These are phyloP conservation scores for Centropus unirufus DNA, from an alignment of 2,113 vertebrate species.

Conservation along the genomic window DNA sequence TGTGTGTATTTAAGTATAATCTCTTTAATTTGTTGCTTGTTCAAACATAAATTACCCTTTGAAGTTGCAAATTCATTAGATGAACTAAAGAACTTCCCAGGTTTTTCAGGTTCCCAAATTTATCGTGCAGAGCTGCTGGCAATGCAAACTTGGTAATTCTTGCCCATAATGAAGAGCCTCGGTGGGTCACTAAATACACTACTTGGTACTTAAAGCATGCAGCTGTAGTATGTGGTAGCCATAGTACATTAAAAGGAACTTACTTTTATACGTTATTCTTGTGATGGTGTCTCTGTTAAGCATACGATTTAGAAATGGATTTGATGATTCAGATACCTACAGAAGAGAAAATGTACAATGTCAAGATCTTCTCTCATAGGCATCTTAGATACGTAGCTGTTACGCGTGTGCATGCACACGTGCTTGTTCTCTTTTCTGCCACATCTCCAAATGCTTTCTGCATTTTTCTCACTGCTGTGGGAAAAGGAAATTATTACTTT, in stretches of 20 bases:
- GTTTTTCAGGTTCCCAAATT: neutral
- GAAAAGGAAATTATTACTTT: neutral
- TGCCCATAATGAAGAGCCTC: neutral
- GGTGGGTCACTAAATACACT: neutral
- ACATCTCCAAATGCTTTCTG: neutral
- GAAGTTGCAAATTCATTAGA: neutral
- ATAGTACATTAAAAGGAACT: conserved; percentile 69
- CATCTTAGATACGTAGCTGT: neutral
- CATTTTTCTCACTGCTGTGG: neutral
- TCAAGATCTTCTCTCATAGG: neutral
- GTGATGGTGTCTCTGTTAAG: conserved; percentile 99
- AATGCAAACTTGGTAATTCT: neutral
- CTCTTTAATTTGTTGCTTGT: neutral
- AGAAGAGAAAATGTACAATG: conserved; percentile 7
- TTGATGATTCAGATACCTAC: conserved; percentile 96
- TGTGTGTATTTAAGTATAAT: neutral
- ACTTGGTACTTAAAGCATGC: neutral
- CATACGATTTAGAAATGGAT: conserved; percentile 98
- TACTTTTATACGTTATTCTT: conserved; percentile 99
- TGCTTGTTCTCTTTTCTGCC: neutral
- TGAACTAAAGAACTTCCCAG: neutral
- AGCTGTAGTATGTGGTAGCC: neutral
- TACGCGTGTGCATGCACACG: neutral
- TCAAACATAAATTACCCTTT: neutral
- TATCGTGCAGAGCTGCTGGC: neutral